phyloP scores from a whole-genome alignment of 2,888 invertebrate species.

The Noctua fimbriata region DNA sequence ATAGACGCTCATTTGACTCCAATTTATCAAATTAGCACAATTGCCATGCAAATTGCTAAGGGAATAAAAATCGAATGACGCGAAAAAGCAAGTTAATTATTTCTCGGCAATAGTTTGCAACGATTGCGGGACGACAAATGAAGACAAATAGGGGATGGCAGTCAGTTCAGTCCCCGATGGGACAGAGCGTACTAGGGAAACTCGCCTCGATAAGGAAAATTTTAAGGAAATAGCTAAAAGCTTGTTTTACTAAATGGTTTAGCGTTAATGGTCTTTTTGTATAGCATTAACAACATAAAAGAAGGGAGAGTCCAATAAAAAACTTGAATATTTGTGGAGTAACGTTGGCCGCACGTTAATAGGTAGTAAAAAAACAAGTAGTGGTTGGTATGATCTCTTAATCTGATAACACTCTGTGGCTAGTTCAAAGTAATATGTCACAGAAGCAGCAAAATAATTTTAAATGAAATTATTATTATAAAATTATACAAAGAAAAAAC shows the following conservation, averaged over 20 bases:
- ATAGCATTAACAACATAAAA: not conserved
- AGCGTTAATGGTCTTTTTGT: not conserved
- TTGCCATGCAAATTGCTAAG: constrained; percentile 54
- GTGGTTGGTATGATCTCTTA: too few relatives aligned
- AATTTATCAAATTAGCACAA: constrained; percentile 59
- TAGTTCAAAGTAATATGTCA: too few relatives aligned
- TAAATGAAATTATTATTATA: too few relatives aligned
- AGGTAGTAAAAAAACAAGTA: too few relatives aligned
- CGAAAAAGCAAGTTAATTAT: constrained; percentile 68
- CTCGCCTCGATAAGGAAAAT: constrained; percentile 23
- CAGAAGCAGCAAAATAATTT: too few relatives aligned
- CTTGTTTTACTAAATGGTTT: not conserved
- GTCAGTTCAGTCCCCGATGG: constrained; percentile 55
- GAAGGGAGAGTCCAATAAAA: not conserved
- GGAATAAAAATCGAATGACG: constrained; percentile 59
- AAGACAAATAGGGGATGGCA: constrained; percentile 66
- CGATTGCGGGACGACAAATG: constrained; percentile 65
- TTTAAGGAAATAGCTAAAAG: constrained; percentile 10
- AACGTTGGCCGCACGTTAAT: too few relatives aligned
- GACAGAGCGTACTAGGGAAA: constrained; percentile 46
- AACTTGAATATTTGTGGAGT: not conserved
- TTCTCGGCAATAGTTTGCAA: constrained; percentile 63
- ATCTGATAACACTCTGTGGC: too few relatives aligned
- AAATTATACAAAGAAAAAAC: too few relatives aligned
- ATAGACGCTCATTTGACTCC: constrained; percentile 47